Evolutionary conservation across 2,888 invertebrate genomes (phyloP).

Genomic region (Ceraclea dissimilis): DNA sequence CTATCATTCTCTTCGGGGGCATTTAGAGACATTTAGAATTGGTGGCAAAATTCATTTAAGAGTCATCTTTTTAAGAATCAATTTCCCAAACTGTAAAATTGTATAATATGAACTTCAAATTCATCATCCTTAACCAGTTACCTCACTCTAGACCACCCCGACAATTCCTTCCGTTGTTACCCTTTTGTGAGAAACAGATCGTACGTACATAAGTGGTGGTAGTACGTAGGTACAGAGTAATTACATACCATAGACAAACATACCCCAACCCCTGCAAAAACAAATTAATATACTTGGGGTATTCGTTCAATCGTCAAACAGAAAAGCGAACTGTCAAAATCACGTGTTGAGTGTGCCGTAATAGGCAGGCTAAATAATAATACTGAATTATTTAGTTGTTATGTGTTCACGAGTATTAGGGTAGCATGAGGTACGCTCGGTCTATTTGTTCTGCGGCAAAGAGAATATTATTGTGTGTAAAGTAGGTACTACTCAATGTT

Average conservation of each 20-base stretch:
- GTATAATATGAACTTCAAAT: too few species aligned
- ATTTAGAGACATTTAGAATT: too few species aligned
- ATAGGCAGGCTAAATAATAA: background rate
- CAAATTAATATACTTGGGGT: background rate
- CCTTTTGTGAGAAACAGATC: too few species aligned
- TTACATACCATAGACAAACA: background rate
- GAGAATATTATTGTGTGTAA: background rate
- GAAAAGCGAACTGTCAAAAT: slow-evolving; percentile 23
- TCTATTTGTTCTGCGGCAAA: slow-evolving; percentile 9
- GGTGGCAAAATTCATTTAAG: too few species aligned
- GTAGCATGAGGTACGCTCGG: background rate
- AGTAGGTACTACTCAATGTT: too few species aligned
- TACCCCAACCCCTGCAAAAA: background rate
- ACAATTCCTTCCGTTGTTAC: too few species aligned
- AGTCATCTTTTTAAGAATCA: too few species aligned
- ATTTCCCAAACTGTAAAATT: too few species aligned
- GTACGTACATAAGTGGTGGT: too few species aligned
- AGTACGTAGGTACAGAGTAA: background rate
- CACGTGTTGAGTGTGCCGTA: slow-evolving; percentile 23
- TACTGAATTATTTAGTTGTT: background rate
- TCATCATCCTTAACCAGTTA: too few species aligned
- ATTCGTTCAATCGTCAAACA: slow-evolving; percentile 21
- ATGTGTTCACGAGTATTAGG: background rate
- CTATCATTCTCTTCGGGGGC: too few species aligned
- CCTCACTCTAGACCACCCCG: too few species aligned